Percentiles rank a stretch among this genome's conserved stretches.
These are phyloP conservation scores for Theristicus caerulescens DNA, from an alignment of 2,113 vertebrate species.

Conservation along the genomic window DNA sequence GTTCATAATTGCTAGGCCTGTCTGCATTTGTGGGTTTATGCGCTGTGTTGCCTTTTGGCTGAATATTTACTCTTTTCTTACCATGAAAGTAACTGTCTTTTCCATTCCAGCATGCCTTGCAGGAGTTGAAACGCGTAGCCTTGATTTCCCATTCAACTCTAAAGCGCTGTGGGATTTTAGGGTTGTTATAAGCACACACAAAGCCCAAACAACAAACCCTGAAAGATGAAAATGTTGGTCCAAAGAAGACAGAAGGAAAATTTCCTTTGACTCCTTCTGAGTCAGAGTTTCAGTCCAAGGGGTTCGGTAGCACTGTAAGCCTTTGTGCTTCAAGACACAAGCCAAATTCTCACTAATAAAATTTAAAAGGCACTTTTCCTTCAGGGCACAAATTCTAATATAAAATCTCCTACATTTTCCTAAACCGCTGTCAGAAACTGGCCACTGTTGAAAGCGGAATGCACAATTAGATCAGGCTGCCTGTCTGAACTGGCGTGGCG, in stretches of 20 bases:
- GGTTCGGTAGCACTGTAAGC: not conserved
- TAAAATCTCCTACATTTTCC: not conserved
- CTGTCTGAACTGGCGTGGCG: not conserved
- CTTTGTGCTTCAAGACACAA: not conserved
- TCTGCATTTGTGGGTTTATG: not conserved
- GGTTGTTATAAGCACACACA: not conserved
- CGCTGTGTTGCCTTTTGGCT: not conserved
- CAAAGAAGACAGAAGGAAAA: not conserved
- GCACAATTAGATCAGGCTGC: not conserved
- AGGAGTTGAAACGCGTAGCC: not conserved
- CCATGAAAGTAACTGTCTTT: not conserved
- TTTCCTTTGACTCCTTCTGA: not conserved
- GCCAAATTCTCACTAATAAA: constrained; percentile 1
- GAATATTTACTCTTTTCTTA: not conserved
- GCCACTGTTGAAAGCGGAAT: not conserved
- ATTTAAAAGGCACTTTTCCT: constrained; percentile 15
- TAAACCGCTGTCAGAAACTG: not conserved
- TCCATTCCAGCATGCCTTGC: not conserved
- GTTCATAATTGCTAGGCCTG: not conserved
- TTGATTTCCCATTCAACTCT: not conserved
- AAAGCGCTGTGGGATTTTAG: not conserved
- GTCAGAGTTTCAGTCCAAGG: not conserved
- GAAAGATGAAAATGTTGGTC: not conserved
- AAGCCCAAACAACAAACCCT: not conserved
- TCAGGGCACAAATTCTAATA: not conserved